A percentile compares a stretch with the other conserved stretches of the same genome.
Evolutionary conservation across 1,140 invertebrate genomes (phyloP).

Genomic region (Plodia interpunctella): DNA sequence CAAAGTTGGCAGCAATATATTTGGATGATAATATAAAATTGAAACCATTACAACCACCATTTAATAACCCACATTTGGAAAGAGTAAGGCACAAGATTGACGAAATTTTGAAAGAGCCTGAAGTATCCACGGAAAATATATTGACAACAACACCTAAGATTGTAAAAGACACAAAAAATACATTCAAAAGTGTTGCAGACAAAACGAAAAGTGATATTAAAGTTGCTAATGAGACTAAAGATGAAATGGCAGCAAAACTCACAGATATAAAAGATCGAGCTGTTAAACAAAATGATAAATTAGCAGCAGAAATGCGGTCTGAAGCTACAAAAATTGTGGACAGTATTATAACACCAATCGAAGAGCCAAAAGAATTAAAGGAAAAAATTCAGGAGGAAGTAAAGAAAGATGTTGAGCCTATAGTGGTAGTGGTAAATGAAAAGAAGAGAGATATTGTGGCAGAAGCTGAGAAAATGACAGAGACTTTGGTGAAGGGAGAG

Average conservation of each 20-base stretch:
- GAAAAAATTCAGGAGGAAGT: conserved; percentile 40
- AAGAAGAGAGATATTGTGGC: conserved; percentile 40
- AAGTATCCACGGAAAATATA: conserved; percentile 67
- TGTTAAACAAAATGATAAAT: conserved; percentile 48
- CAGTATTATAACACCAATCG: conserved; percentile 59
- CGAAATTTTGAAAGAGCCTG: conserved; percentile 65
- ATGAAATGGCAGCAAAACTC: conserved; percentile 40
- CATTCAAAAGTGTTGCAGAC: conserved; percentile 45
- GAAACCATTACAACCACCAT: conserved; percentile 62
- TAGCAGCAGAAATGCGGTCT: conserved; percentile 45
- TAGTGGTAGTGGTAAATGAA: conserved; percentile 68
- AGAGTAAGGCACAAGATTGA: conserved; percentile 73
- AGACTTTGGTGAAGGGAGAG: conserved; percentile 65
- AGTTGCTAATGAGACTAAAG: conserved; percentile 49
- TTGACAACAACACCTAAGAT: conserved; percentile 37
- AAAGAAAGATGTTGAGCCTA: conserved; percentile 64
- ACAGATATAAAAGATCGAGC: conserved; percentile 49
- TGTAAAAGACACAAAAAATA: conserved; percentile 45
- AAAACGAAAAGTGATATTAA: conserved; percentile 47
- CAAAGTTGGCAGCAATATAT: conserved; percentile 49
- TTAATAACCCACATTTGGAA: conserved; percentile 70
- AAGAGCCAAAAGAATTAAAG: conserved; percentile 46
- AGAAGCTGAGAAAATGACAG: conserved; percentile 56
- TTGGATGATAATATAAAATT: conserved; percentile 63
- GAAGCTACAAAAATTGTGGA: conserved; percentile 63